Evolutionary conservation across 2,888 invertebrate genomes (phyloP), one percentile per base, ranked within the genome.

Genomic region (Eugnorisma glareosa): DNA sequence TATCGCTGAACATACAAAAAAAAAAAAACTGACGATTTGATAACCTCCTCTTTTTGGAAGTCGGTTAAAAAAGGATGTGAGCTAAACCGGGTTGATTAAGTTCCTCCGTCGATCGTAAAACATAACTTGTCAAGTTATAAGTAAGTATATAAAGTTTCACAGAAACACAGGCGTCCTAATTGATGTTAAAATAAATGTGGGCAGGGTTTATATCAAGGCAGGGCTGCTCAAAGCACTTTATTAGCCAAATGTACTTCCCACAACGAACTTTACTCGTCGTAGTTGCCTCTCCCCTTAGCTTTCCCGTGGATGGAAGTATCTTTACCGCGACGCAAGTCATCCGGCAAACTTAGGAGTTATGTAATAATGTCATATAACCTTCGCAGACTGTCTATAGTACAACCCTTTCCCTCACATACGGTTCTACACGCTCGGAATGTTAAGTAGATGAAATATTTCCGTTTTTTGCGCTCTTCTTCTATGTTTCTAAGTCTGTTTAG

Each of bases 361-460:
- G 82, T 75, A 84, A 75, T 82, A 80, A 72, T 67, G 68, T 57
- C 75, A 79, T 69, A 69, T 69, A 82, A 75, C 67, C 63, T 45
- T 67, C 76, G 37, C 70, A n/a, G 51, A 37, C 54, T 68, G 67
- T 59, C 61, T 72, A 45, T 75, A 74, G 61, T 35, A 66, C 54
- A 71, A 63, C 68, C 83, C 68, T 83, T 85, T 54, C 74, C n/a
- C 72, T 43, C 35, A 43, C 61, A 64, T 77, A 45, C 63, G 85
- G 7, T 68, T 71, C 31, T 35, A 63, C 77, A 54, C 66, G 69
- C 66, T 40, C 35, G 63, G 83, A 85, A 85, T 83, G 59, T 75
- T 83, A 83, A 85, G 82, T 75, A 81, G 82, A 74, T 72, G 73
- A 73, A 84, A 77, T 85, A 74, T 85, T 51, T 74, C 43, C 81